Evolutionary conservation across 2,113 vertebrate species (phyloP).

Genomic region (Myiagra hebetior): DNA sequence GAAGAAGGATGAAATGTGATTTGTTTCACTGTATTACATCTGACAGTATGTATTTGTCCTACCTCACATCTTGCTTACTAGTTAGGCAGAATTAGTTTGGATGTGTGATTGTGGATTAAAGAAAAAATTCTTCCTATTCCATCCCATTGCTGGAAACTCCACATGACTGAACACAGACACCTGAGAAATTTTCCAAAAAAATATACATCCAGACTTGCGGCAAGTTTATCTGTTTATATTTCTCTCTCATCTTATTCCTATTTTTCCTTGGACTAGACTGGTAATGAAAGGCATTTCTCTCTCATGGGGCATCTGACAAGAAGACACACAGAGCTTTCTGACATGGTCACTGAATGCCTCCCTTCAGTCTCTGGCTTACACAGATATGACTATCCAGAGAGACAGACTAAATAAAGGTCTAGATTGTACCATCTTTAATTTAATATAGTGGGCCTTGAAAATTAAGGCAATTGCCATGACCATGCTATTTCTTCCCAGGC

Average conservation of each 20-base stretch:
- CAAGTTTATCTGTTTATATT: slow-evolving; percentile 35
- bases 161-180: background rate
- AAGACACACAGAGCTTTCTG: slow-evolving; percentile 9
- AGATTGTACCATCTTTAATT: background rate
- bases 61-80: background rate
- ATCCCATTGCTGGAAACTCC: background rate
- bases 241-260: background rate
- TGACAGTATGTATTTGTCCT: background rate
- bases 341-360: slow-evolving; percentile 22
- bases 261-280: background rate
- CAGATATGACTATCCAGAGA: background rate
- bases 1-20: background rate
- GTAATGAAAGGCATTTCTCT: slow-evolving; percentile 9
- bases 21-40: slow-evolving; percentile 11
- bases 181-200: background rate
- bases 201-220: background rate
- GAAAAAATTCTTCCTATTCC: background rate
- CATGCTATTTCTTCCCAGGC: background rate
- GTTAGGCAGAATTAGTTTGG: background rate
- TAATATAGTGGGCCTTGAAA: background rate
- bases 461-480: background rate
- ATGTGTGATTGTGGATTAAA: background rate
- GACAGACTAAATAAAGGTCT: slow-evolving; percentile 41
- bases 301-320: background rate
- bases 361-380: slow-evolving; percentile 18